Base-by-base conservation (phyloP, 1,140 invertebrate genomes). In the Drosophila ogumai region DNA sequence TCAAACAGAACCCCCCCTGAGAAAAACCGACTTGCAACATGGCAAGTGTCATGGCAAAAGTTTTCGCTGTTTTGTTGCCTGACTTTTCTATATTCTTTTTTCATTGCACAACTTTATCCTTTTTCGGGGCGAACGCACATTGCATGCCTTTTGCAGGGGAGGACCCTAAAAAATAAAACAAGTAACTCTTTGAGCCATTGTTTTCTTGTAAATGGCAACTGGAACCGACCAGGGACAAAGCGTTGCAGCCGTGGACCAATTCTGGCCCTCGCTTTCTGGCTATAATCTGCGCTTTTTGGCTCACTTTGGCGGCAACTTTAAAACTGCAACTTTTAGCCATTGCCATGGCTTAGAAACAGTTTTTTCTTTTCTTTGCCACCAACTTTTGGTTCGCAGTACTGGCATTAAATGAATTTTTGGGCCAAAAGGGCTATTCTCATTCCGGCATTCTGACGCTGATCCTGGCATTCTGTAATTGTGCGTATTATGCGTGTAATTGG, bases 141-240 rank as follows among this genome's bases (percentile, higher is more conserved):
- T 74, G 74, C 67, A 68, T 74, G 67, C 63, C 84, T 76, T 88
- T 88, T 74, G 71, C 65, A 69, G 32, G 19, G 25, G 22, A 55
- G 31, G 44, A 41, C 19, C 40, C 50, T 47, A 60, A 77, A 47
- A 32, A 55, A 55, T 25, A 59, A 50, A 66, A 41, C 43, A 57
- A 17, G 46, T 43, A 75, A 57, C 63, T 82, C 52, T 86, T 82
- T 74, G 64, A 72, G 61, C 85, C 84, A 87, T 87, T 87, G 84
- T 87, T 90, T 88, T 84, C 60, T 76, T 88, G 84, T 74, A 90
- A 88, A 88, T 90, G 84, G 84, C 80, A 67, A 87, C 76, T 40
- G 74, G 41, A 78, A 50, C 31, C 67, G 44, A 17, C 52, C 54
- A 7, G 63, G 44, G 31, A 52, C 65, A 55, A 22, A 55, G 52